Evolutionary conservation across 2,888 invertebrate species (phyloP).

Genomic region (Thumatha senex): DNA sequence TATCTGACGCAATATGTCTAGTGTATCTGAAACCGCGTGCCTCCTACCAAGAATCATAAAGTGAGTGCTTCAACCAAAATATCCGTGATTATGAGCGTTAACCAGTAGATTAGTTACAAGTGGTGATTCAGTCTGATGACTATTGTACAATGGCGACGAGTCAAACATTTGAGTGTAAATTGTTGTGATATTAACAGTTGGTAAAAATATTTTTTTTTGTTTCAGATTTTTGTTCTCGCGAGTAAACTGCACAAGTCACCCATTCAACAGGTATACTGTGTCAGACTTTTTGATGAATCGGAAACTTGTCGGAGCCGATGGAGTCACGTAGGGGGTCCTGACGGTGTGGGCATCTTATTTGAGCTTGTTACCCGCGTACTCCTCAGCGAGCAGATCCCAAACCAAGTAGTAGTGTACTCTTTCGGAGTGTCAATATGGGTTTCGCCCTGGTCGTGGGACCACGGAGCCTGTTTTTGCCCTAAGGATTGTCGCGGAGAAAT

Average conservation of each 20-base stretch:
- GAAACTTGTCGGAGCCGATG: too few species aligned
- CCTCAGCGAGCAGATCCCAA: too few species aligned
- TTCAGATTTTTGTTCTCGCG: constrained; percentile 15
- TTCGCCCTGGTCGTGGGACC: too few species aligned
- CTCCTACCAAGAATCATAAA: constrained; percentile 14
- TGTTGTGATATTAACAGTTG: constrained; percentile 13
- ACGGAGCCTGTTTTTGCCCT: too few species aligned
- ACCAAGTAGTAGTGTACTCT: too few species aligned
- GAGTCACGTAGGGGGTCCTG: too few species aligned
- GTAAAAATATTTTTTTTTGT: constrained; percentile 25
- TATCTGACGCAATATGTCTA: constrained; percentile 45
- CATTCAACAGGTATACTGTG: too few species aligned
- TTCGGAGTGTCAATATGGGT: too few species aligned
- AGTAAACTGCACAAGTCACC: background rate
- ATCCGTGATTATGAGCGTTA: constrained; percentile 25
- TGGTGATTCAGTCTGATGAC: constrained; percentile 26
- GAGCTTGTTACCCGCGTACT: too few species aligned
- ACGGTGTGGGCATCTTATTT: too few species aligned
- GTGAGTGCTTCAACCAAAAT: constrained; percentile 20
- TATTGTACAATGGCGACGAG: constrained; percentile 16
- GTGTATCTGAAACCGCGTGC: constrained; percentile 37
- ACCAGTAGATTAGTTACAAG: constrained; percentile 22
- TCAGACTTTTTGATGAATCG: too few species aligned
- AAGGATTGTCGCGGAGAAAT: too few species aligned
- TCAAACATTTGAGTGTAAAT: constrained; percentile 29